phyloP scores from a whole-genome alignment of 2,113 vertebrate genomes.

The Aegithalos caudatus region DNA sequence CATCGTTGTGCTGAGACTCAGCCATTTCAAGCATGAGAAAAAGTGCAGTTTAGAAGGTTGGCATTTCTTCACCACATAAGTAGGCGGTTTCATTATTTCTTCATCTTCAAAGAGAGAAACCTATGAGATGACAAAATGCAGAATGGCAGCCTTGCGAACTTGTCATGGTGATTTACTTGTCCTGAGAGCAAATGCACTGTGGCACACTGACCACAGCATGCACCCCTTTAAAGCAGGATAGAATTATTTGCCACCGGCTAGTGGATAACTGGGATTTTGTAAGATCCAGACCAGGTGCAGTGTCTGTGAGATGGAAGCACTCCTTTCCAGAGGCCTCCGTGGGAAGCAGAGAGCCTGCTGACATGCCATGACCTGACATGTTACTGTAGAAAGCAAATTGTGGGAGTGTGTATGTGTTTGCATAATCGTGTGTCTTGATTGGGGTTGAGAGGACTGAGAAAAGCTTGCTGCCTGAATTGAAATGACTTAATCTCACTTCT shows the following conservation, averaged over 20 bases:
- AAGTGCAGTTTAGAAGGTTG: not conserved
- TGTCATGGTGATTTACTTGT: not conserved
- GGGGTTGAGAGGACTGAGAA: not conserved
- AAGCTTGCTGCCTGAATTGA: constrained; percentile 2
- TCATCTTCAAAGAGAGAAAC: not conserved
- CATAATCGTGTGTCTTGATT: not conserved
- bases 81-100: not conserved
- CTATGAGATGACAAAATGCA: constrained; percentile 10
- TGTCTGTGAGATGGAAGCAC: not conserved
- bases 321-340: not conserved
- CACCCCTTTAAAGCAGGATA: not conserved
- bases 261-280: not conserved
- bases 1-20: not conserved
- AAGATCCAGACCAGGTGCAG: not conserved
- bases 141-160: not conserved
- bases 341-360: not conserved
- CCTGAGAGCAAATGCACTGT: not conserved
- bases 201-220: not conserved
- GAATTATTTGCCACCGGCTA: not conserved
- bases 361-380: not conserved
- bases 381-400: not conserved
- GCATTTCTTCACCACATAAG: not conserved
- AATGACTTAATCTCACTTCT: not conserved
- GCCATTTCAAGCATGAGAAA: constrained; percentile 9
- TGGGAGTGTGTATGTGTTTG: not conserved